phyloP scores from a whole-genome alignment of 2,113 vertebrate genomes.

The cattle (Bos taurus) region DNA sequence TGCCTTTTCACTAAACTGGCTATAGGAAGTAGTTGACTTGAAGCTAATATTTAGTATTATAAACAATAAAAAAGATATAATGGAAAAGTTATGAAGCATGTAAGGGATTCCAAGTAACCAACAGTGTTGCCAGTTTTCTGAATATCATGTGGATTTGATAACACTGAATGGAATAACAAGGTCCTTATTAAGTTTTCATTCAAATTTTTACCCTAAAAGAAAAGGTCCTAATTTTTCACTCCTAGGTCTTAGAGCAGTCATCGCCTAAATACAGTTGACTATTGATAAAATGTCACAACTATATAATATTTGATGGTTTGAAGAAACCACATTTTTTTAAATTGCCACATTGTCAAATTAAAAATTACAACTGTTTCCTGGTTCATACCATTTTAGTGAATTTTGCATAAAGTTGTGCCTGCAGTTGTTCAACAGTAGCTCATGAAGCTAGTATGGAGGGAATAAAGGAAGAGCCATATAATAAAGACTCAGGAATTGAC shows the following conservation, averaged over 20 bases:
- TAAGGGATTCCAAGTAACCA: neutral
- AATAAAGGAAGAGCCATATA: neutral
- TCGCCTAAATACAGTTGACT: neutral
- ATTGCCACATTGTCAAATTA: neutral
- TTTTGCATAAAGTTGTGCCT: neutral
- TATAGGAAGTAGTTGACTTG: neutral
- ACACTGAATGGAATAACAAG: neutral
- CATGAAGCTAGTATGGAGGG: neutral
- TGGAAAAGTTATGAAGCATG: neutral
- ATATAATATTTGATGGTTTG: neutral
- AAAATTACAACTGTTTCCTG: neutral
- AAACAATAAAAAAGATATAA: neutral
- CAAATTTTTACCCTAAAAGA: neutral
- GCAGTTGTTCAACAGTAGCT: neutral
- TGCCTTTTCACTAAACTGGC: neutral
- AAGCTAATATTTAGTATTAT: neutral
- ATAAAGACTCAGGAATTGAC: neutral
- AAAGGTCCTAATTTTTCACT: neutral
- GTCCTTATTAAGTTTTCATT: neutral
- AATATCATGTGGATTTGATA: neutral
- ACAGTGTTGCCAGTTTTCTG: neutral
- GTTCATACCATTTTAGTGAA: neutral
- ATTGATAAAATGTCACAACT: neutral
- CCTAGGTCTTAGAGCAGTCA: neutral
- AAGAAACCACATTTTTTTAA: neutral